Evolutionary conservation across 2,113 vertebrate genomes (phyloP).

Genomic region (Mobula hypostoma): DNA sequence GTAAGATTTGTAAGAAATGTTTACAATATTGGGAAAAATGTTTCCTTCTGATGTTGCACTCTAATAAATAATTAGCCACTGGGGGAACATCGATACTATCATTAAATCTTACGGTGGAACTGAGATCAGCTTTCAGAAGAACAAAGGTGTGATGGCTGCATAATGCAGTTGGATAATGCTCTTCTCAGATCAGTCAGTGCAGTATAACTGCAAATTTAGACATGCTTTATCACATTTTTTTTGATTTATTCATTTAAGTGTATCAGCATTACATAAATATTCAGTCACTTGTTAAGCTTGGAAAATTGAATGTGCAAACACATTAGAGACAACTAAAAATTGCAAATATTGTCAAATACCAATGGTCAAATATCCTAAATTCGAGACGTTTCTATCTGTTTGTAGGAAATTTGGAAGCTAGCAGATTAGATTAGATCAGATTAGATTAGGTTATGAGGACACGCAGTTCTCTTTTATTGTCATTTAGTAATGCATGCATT

Average conservation of each 20-base stretch:
- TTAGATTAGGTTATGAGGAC: too few species aligned
- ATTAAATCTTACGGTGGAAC: not conserved
- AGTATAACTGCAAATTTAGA: not conserved
- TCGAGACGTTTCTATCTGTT: not conserved
- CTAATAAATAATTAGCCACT: constrained; percentile 1
- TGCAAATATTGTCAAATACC: not conserved
- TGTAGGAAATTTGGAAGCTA: not conserved
- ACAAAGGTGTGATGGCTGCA: not conserved
- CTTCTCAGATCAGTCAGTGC: not conserved
- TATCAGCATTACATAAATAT: not conserved
- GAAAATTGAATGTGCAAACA: not conserved
- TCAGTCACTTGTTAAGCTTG: not conserved
- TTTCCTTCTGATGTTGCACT: not conserved
- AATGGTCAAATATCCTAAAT: not conserved
- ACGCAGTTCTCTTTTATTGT: too few species aligned
- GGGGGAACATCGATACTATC: not conserved
- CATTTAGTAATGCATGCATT: too few species aligned
- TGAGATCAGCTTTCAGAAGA: not conserved
- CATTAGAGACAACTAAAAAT: not conserved
- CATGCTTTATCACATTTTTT: not conserved
- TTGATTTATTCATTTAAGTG: not conserved
- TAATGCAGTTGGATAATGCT: not conserved
- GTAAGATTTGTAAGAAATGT: not conserved
- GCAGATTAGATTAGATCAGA: too few species aligned
- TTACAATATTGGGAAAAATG: not conserved